These are phyloP conservation scores for Malacoraja senta DNA, from an alignment of 2,797 vertebrate genomes.

Conservation along the genomic window DNA sequence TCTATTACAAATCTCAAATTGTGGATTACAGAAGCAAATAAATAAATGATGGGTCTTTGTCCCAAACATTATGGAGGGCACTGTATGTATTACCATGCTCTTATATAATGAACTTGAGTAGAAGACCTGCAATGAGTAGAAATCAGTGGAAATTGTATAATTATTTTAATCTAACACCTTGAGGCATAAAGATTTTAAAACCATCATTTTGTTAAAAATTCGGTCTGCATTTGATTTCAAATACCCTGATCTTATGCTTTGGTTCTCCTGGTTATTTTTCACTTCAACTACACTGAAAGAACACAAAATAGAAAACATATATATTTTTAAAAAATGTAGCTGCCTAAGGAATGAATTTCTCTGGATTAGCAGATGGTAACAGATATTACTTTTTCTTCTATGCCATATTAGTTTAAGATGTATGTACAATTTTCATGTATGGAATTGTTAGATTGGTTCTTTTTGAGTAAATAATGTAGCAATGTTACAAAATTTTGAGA, in stretches of 20 bases:
- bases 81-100: too few relatives aligned
- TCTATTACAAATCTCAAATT: too few relatives aligned
- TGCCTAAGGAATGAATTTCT: neutral
- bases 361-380: too few relatives aligned
- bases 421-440: neutral
- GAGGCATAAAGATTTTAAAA: neutral
- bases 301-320: neutral
- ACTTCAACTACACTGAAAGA: neutral
- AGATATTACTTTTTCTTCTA: neutral
- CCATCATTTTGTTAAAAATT: neutral
- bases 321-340: neutral
- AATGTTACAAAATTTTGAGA: too few relatives aligned
- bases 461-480: neutral
- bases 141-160: neutral
- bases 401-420: neutral
- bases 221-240: neutral
- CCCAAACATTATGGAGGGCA: too few relatives aligned
- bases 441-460: neutral
- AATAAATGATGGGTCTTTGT: too few relatives aligned
- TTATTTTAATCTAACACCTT: neutral
- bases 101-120: too few relatives aligned
- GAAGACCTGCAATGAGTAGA: neutral
- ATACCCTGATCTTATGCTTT: neutral
- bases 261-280: neutral
- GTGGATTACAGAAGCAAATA: too few relatives aligned